Conservation (phyloP, 2,797 vertebrate species). For the Crocodylus rhombifer region DNA sequence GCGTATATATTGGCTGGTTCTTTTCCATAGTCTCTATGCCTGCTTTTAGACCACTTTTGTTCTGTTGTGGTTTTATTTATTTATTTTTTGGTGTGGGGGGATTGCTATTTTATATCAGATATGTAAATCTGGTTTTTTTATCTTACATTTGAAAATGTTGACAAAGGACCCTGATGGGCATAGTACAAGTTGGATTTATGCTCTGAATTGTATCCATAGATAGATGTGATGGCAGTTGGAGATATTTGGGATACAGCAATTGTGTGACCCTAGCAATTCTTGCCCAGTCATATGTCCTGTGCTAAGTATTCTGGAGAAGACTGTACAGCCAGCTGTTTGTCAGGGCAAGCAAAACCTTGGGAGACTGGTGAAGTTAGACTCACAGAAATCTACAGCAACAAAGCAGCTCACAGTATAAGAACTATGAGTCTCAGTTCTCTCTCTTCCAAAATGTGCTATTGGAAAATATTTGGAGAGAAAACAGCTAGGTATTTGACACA, state of each 20-base stretch:
- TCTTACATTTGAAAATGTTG: background rate
- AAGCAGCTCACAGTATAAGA: background rate
- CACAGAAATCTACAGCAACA: background rate
- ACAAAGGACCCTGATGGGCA: accelerated
- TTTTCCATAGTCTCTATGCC: background rate
- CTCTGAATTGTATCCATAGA: background rate
- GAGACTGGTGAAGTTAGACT: background rate
- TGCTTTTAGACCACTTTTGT: background rate
- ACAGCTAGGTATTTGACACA: background rate
- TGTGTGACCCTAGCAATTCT: background rate
- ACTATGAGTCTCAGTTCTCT: background rate
- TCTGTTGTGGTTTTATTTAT: background rate
- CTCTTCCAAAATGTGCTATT: background rate
- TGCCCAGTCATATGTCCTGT: background rate
- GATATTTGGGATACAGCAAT: background rate
- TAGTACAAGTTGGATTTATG: accelerated
- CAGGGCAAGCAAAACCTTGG: background rate
- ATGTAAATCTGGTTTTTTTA: background rate
- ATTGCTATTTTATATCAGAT: background rate
- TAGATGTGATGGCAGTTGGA: background rate
- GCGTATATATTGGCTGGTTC: background rate
- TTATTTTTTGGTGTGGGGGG: background rate
- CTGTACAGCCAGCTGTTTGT: background rate
- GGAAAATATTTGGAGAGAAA: background rate
- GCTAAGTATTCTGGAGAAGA: background rate